Evolutionary conservation across 2,797 vertebrate species (phyloP).

Genomic region (Geotrypetes seraphini): DNA sequence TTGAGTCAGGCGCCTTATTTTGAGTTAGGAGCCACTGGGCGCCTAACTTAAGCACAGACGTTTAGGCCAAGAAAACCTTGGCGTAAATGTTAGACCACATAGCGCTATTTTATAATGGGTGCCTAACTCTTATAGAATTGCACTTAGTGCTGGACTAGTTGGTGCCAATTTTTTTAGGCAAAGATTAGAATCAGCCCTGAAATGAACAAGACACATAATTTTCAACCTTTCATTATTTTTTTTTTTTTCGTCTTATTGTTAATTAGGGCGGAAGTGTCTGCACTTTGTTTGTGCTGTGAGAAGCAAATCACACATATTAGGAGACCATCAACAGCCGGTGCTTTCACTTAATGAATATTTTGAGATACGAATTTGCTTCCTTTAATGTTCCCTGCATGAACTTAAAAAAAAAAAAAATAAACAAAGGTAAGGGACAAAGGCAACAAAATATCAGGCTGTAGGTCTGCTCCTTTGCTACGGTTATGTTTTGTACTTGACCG

Average conservation of each 20-base stretch:
- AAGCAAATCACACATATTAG: conserved; percentile 25
- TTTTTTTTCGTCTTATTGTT: conserved; percentile 1
- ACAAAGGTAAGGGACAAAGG: conserved; percentile 33
- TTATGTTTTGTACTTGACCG: conserved; percentile 31
- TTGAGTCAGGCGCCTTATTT: too few species aligned
- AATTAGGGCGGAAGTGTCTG: conserved; percentile 31
- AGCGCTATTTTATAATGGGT: too few species aligned
- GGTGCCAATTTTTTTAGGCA: too few species aligned
- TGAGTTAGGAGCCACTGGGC: too few species aligned
- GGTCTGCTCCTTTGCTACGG: conserved; percentile 22
- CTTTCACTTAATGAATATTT: conserved; percentile 32
- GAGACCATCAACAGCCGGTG: conserved; percentile 23
- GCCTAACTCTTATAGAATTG: too few species aligned
- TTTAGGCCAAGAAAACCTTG: too few species aligned
- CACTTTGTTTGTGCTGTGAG: conserved; percentile 35
- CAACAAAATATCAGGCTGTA: conserved; percentile 42
- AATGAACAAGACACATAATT: conserved; percentile 3
- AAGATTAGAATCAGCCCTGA: conserved; percentile 4
- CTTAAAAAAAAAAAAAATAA: conserved; percentile 47
- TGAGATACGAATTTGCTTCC: conserved; percentile 50
- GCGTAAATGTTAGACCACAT: too few species aligned
- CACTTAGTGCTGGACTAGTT: too few species aligned
- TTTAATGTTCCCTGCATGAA: conserved; percentile 46
- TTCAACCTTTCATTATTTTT: conserved; percentile 3
- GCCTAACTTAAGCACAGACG: too few species aligned